Base-by-base conservation (phyloP, 2,113 vertebrate species). In the Hiodon tergisus region DNA sequence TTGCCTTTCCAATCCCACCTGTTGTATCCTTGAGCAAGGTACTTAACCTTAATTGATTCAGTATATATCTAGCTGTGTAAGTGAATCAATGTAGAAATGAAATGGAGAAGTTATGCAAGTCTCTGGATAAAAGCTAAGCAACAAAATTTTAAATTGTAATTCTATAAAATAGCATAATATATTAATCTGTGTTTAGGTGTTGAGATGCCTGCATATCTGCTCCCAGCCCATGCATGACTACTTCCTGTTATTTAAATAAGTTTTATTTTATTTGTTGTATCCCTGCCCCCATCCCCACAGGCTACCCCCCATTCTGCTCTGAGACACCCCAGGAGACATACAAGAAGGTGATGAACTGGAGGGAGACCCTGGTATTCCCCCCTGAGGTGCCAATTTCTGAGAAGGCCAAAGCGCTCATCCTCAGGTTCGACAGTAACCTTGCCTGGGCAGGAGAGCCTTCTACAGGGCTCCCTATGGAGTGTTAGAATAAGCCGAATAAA, bases 281-380 rank as follows among this genome's bases (percentile, higher is more conserved):
- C 11, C 14, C 51, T 5, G 4, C 47, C 16, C 46, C 1, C n/a
- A 6, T 17, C 1, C 54, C 31, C 31, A 11, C 87, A 99, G 97
- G 97, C 76, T 99, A 99, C 77, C 97, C 97, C 46, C 97, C 97
- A 0, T 98, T 99, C 89, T 99, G 97, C 86, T 99, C 97, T 0
- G 97, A 99, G 89, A 98, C 97, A 1, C 97, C 97, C 78, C 97
- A 99, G 81, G 97, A 99, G 84, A 99, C 97, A 0, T 99, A 99
- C 14, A 95, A 97, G 84, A 99, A 99, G 78, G 97, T 98, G 78
- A 99, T 99, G 97, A 98, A 98, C 82, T 99, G 97, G 97, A 90
- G 96, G 83, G 97, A 98, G 88, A 98, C 97, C 0, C 82, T 99
- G 46, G 95, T 85, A 4, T 99, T 99, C 78, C 97, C 97, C 66